Evolutionary conservation across 2,888 invertebrate species (phyloP), one percentile per base, ranked within the genome.

Genomic region (Aspidiotus destructor): DNA sequence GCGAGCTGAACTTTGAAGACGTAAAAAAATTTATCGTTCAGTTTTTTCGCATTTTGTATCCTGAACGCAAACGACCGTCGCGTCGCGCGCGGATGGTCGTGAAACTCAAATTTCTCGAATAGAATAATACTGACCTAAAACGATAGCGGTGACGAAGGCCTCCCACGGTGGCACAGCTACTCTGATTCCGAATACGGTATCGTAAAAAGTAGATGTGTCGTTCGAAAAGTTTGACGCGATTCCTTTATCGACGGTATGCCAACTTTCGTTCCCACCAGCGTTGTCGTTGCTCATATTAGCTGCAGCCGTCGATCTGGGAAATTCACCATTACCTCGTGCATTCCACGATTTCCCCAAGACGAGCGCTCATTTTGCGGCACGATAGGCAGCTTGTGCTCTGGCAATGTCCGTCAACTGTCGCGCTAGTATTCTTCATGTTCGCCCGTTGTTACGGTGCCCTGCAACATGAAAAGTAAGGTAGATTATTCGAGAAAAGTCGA

Each of bases 141-240:
- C 17, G 11, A 55, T 58, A 41, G 65, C 65, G 41, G 55, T 65
- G 1, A 40, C 17, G 10, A 65, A 13, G 41, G 65, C 65, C 57
- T 65, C 65, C 65, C 65, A 65, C 42, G 44, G 57, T 42, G 57
- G 65, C 41, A 65, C 65, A 40, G 65, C 65, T 42, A 65, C 57
- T 57, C 28, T 57, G 44, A 65, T 17, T 42, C 65, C 65, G 42
- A 65, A 57, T 13, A 65, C 44, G 0, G 44, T 55, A 8, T 55
- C 55, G 44, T 65, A 55, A 8, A 44, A 8, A 8, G 41, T 16
- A 13, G n/a, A 7, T 11, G 41, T 41, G 17, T 15, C 2, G 28
- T 42, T 57, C 11, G 65, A 41, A 13, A 42, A 55, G 57, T 55
- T 57, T 11, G 8, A 13, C 41, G 61, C 10, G 17, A 16, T 41